These are phyloP conservation scores for Cyprinus carpio DNA, from an alignment of 2,113 vertebrate genomes.

Conservation along the genomic window DNA sequence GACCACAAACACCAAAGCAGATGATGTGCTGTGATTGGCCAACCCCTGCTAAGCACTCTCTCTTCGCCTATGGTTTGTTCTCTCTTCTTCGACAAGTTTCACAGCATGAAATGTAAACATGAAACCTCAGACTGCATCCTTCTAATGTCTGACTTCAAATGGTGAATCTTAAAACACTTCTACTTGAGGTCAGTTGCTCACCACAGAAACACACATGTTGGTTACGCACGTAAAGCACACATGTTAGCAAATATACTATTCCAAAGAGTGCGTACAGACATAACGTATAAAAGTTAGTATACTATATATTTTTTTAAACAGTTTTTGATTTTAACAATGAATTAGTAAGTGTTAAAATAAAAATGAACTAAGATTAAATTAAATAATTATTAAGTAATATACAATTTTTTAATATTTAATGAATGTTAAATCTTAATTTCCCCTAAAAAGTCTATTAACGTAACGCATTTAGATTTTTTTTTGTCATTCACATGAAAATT, in stretches of 20 bases:
- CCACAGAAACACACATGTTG: constrained; percentile 27
- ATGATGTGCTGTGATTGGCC: constrained; percentile 57
- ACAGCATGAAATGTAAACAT: constrained; percentile 46
- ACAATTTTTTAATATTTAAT: too few species aligned
- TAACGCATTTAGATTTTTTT: neutral
- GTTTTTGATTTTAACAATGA: neutral
- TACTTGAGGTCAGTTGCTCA: constrained; percentile 23
- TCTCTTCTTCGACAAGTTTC: constrained; percentile 37
- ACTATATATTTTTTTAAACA: neutral
- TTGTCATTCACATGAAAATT: too few species aligned
- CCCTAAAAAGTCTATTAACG: neutral
- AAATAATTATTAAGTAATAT: neutral
- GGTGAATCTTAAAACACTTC: constrained; percentile 38
- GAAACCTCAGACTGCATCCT: constrained; percentile 15
- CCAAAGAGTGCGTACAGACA: neutral
- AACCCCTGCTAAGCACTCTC: constrained; percentile 39
- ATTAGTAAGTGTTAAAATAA: neutral
- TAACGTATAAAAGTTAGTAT: neutral
- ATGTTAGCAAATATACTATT: neutral
- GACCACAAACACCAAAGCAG: constrained; percentile 66
- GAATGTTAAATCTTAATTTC: neutral
- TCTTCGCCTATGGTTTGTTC: constrained; percentile 28
- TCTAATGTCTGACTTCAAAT: constrained; percentile 37
- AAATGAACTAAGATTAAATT: neutral
- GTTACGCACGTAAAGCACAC: neutral